A percentile compares a stretch with the other conserved stretches of the same genome.
These are phyloP conservation scores for Polyploca ridens DNA, from an alignment of 2,888 invertebrate species.

Conservation along the genomic window DNA sequence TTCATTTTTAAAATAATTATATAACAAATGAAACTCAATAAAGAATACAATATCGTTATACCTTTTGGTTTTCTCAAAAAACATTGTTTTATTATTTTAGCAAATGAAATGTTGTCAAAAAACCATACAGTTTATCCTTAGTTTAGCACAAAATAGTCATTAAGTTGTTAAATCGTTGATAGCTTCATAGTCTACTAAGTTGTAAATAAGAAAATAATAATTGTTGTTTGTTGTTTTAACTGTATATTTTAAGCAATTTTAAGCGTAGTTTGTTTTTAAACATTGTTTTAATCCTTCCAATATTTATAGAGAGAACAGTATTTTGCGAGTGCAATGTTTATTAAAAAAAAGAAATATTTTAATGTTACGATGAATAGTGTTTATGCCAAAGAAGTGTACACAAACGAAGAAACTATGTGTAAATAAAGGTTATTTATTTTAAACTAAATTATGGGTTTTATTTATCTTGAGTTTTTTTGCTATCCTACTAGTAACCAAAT, in stretches of 20 bases:
- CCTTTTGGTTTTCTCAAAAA: no score
- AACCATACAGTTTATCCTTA: neutral
- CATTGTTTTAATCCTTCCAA: constrained; percentile 22
- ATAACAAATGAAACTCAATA: neutral
- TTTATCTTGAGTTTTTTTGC: constrained; percentile 25
- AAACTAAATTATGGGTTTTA: constrained; percentile 35
- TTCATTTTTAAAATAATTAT: no score
- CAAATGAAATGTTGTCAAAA: no score
- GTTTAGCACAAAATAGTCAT: constrained; percentile 1
- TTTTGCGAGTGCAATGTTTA: constrained; percentile 77
- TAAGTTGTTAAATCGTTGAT: constrained; percentile 53
- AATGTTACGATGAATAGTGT: constrained; percentile 67
- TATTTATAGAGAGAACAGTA: constrained; percentile 57
- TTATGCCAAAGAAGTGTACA: constrained; percentile 80
- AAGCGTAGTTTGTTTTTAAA: constrained; percentile 39
- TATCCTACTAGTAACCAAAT: no score
- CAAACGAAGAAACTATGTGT: constrained; percentile 62
- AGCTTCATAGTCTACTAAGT: constrained; percentile 47
- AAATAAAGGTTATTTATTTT: constrained; percentile 72
- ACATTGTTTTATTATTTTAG: no score
- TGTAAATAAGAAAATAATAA: constrained; percentile 53
- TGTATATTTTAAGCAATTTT: constrained; percentile 40
- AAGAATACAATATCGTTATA: no score
- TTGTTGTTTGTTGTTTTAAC: constrained; percentile 54
- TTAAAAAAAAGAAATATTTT: constrained; percentile 35